These are phyloP conservation scores for Syngnathus rostellatus DNA, from an alignment of 2,797 vertebrate genomes.

Conservation along the genomic window DNA sequence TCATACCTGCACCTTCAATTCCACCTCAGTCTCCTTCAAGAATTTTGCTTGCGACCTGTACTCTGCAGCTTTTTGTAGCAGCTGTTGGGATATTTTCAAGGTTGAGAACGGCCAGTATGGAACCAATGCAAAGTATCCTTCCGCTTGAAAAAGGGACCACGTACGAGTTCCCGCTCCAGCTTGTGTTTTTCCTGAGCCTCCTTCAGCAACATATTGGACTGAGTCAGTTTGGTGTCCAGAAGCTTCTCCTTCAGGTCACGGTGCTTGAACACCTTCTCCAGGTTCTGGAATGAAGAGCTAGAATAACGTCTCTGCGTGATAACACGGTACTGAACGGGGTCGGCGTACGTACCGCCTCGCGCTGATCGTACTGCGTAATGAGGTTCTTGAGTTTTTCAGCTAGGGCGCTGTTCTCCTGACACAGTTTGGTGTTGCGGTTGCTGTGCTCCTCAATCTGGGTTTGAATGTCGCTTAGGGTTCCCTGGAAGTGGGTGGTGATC, in stretches of 20 bases:
- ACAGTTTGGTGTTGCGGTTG: conserved; percentile 87
- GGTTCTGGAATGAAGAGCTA: conserved; percentile 69
- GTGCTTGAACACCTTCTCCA: conserved; percentile 98
- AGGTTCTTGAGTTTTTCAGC: conserved; percentile 94
- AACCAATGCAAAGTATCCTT: background rate
- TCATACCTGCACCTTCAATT: conserved; percentile 84
- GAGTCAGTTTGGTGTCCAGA: conserved; percentile 87
- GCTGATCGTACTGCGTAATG: conserved; percentile 91
- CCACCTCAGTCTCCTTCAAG: conserved; percentile 83
- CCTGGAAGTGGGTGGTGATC: conserved; percentile 97
- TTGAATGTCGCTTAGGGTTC: conserved; percentile 90
- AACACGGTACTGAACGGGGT: background rate
- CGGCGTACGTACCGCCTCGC: conserved; percentile 79
- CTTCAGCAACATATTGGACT: conserved; percentile 86
- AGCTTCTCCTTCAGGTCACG: conserved; percentile 95
- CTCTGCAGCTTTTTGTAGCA: conserved; percentile 84
- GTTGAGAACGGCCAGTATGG: background rate
- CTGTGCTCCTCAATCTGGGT: conserved; percentile 97
- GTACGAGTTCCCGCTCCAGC: conserved; percentile 85
- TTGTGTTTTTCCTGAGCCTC: conserved; percentile 81
- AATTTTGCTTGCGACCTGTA: conserved; percentile 83
- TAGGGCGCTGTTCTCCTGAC: conserved; percentile 90
- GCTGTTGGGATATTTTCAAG: conserved; percentile 52
- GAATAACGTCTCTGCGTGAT: too few species aligned
- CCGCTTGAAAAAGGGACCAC: conserved; percentile 14